phyloP scores from a whole-genome alignment of 2,797 vertebrate species.

The Ptychobarbus kaznakovi region DNA sequence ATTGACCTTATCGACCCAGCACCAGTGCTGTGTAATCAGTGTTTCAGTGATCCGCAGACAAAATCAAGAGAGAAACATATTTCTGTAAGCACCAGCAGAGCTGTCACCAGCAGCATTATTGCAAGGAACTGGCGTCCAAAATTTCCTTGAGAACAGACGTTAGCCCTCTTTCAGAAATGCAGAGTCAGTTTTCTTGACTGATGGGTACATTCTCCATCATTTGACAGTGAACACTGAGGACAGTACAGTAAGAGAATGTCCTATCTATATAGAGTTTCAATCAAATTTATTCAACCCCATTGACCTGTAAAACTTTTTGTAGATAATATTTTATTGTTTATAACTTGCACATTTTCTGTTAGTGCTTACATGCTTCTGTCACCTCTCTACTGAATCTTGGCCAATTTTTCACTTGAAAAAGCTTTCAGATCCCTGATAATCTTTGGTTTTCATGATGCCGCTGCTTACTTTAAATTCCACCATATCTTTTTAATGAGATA shows the following conservation, averaged over 20 bases:
- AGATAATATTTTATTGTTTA: too few relatives aligned
- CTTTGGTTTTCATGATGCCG: not conserved
- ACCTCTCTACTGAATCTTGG: not conserved
- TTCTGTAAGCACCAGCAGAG: not conserved
- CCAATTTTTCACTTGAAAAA: not conserved
- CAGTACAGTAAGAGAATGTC: not conserved
- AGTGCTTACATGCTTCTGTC: too few relatives aligned
- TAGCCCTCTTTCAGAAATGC: not conserved
- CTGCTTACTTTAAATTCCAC: not conserved
- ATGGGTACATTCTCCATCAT: not conserved
- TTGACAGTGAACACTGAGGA: not conserved
- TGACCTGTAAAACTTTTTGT: too few relatives aligned
- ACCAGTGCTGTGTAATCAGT: slow-evolving; percentile 21
- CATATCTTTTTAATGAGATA: not conserved
- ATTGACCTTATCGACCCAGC: slow-evolving; percentile 23
- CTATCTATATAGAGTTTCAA: not conserved
- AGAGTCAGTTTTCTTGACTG: not conserved
- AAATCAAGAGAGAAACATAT: slow-evolving; percentile 25
- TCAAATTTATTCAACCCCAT: not conserved
- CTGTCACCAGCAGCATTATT: not conserved
- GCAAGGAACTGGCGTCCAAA: not conserved
- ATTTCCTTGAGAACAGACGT: not conserved
- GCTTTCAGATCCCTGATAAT: not conserved
- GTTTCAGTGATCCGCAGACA: not conserved
- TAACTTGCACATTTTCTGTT: too few relatives aligned